Evolutionary conservation across 2,888 invertebrate species (phyloP), one percentile per base, ranked within the genome.

Genomic region (Tipula vernalis): DNA sequence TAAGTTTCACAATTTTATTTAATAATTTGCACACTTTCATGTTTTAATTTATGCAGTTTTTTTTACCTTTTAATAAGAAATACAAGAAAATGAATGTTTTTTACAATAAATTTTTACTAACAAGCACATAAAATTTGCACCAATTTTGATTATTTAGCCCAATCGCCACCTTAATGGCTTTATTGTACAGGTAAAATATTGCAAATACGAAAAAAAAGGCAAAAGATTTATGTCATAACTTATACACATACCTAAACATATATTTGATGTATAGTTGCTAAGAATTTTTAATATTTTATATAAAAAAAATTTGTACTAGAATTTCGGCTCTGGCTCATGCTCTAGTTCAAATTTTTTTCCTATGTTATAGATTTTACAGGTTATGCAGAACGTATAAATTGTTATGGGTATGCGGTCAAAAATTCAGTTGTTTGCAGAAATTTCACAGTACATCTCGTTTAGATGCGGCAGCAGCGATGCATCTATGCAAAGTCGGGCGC

Each of bases 141-240:
- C 42, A 71, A 71, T 71, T 84, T 87, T 85, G 57, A 85, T 86
- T 86, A n/a, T 88, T 94, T 96, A 97, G 97, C 96, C 97, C 97
- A 93, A 96, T 97, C 95, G 97, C 96, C 95, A 97, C 96, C 93
- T 96, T 97, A 94, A 96, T 97, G 96, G 96, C 96, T 94, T 95
- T 97, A 92, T 95, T 97, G 92, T 95, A 96, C 95, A 97, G 97
- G 97, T 97, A 97, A 96, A 94, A 93, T 93, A 92, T 91, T 87
- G 86, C 86, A 57, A 86, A 86, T 5, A 41, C 13, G 44, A n/a
- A 86, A 71, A n/a, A 2, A 36, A 71, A 13, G 28, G 36, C 36
- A 47, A 13, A 36, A 36, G 47, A 86, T 71, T 28, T 86, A 36
- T 86, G 39, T 51, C 28, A 13, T 86, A 42, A 10, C 44, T 42